These are phyloP conservation scores for Hapalemur alaotrensis DNA, from an alignment of 2,797 vertebrate genomes.

Conservation along the genomic window DNA sequence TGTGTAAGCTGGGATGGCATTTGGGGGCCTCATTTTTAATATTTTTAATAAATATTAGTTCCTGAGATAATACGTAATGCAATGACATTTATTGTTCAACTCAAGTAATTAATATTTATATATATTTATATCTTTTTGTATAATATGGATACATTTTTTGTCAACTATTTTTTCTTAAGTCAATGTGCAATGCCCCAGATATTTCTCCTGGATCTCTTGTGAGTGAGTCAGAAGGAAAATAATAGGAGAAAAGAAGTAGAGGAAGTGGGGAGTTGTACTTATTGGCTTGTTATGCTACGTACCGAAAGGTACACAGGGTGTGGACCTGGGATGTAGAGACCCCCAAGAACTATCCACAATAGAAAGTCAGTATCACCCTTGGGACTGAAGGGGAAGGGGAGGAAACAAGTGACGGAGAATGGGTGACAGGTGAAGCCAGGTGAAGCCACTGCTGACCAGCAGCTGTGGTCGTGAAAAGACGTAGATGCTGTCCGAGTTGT, in stretches of 20 bases:
- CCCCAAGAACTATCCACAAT: background rate
- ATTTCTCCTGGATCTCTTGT: background rate
- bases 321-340: background rate
- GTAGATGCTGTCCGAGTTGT: background rate
- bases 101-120: slow-evolving; percentile 41
- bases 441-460: background rate
- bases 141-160: background rate
- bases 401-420: background rate
- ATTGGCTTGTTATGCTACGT: background rate
- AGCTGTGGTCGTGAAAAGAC: background rate
- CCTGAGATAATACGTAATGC: background rate
- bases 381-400: background rate
- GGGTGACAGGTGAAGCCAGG: background rate
- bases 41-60: background rate
- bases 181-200: background rate
- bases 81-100: background rate
- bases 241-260: background rate
- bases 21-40: background rate
- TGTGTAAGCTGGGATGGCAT: background rate
- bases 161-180: background rate
- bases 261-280: background rate
- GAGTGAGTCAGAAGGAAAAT: background rate
- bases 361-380: background rate
- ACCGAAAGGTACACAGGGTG: background rate
- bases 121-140: background rate